phyloP scores from a whole-genome alignment of 2,113 vertebrate species.

The Tetrao urogallus region DNA sequence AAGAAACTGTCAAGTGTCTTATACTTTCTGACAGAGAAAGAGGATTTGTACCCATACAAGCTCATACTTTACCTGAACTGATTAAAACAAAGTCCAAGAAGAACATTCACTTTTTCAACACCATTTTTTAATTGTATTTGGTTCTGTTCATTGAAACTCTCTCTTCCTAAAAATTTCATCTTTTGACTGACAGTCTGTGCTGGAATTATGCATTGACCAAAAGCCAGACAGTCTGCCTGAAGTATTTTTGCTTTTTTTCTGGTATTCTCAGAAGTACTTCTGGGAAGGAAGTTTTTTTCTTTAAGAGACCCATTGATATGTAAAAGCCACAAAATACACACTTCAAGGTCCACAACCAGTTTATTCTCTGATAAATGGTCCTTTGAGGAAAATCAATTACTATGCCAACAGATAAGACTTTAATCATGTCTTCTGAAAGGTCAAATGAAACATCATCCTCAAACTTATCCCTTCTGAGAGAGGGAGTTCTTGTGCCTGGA shows the following conservation, averaged over 20 bases:
- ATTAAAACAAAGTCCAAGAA: not conserved
- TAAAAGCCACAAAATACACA: constrained; percentile 47
- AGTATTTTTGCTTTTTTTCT: not conserved
- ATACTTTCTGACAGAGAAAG: not conserved
- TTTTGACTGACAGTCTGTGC: not conserved
- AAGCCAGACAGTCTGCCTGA: not conserved
- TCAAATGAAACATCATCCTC: constrained; percentile 40
- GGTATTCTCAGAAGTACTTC: not conserved
- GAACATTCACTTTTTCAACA: not conserved
- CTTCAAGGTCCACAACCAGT: not conserved
- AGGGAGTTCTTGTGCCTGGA: not conserved
- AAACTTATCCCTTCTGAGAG: not conserved
- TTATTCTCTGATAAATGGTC: constrained; percentile 42
- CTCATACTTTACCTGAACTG: not conserved
- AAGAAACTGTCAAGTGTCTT: not conserved
- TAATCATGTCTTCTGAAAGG: constrained; percentile 47
- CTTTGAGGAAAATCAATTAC: constrained; percentile 20
- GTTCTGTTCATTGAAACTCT: not conserved
- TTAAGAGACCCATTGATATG: constrained; percentile 18
- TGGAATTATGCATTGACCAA: not conserved
- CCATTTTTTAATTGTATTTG: not conserved
- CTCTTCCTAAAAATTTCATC: not conserved
- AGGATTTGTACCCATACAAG: not conserved
- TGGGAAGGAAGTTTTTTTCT: not conserved
- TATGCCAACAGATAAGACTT: not conserved